A percentile compares a stretch with the other conserved stretches of the same genome.
phyloP scores from a whole-genome alignment of 2,797 vertebrate species.

The Cichlasoma orientale region DNA sequence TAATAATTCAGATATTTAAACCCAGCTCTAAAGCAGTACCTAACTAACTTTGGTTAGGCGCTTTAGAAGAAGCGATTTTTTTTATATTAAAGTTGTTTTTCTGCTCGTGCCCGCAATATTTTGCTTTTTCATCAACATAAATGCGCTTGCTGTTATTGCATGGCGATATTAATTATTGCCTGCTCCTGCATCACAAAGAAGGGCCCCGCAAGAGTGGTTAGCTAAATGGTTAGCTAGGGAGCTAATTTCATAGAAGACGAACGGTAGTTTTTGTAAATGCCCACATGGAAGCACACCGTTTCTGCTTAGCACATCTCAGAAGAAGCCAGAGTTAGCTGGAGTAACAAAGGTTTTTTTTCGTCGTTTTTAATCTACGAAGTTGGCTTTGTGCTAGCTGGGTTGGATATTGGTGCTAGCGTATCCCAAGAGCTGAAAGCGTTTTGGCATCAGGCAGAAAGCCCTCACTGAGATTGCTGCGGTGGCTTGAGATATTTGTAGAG shows the following conservation, averaged over 20 bases:
- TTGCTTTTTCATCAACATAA: neutral
- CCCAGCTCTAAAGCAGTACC: neutral
- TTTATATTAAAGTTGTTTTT: rapidly evolving
- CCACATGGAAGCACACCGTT: rapidly evolving
- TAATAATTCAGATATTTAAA: slow-evolving; percentile 34
- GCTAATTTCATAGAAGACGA: slow-evolving; percentile 53
- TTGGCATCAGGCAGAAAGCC: slow-evolving; percentile 28
- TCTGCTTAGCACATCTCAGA: neutral
- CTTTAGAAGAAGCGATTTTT: neutral
- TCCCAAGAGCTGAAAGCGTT: slow-evolving; percentile 40
- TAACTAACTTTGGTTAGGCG: neutral
- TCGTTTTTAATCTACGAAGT: slow-evolving; percentile 26
- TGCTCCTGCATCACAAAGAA: slow-evolving; percentile 81
- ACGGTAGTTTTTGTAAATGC: neutral
- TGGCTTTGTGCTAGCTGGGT: slow-evolving; percentile 44
- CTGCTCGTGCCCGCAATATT: neutral
- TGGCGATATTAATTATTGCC: slow-evolving; percentile 79
- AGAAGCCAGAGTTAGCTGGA: neutral
- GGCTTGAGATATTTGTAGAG: neutral
- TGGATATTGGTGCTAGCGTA: slow-evolving; percentile 46
- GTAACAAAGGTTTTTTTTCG: neutral
- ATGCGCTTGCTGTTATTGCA: slow-evolving; percentile 49
- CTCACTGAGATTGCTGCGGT: slow-evolving; percentile 3
- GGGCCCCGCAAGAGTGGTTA: slow-evolving; percentile 68
- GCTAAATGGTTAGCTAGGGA: slow-evolving; percentile 60